Conservation (phyloP, 35 echinoderm and acorn worm genomes). For the Ptychodera flava region DNA sequence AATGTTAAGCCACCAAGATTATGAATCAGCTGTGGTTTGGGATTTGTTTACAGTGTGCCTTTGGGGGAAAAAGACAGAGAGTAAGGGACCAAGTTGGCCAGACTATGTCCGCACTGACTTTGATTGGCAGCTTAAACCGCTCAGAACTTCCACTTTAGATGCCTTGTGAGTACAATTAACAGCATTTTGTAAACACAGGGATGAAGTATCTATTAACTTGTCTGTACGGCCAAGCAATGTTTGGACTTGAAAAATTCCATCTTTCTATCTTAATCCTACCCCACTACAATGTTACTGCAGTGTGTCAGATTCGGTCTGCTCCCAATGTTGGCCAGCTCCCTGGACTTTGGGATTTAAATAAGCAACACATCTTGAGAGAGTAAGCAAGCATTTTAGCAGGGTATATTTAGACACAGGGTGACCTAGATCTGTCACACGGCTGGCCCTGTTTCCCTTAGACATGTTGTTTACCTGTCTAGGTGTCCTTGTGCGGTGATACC, state of each 20-base stretch:
- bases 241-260: neutral
- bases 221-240: neutral
- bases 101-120: neutral
- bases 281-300: too few relatives aligned
- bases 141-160: neutral
- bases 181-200: neutral
- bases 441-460: too few relatives aligned
- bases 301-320: too few relatives aligned
- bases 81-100: too few relatives aligned
- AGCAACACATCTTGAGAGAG: too few relatives aligned
- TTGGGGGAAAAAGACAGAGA: neutral
- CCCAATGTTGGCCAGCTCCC: neutral
- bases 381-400: too few relatives aligned
- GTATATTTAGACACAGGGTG: neutral
- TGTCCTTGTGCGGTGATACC: neutral
- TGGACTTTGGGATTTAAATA: neutral
- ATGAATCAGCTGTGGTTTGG: neutral
- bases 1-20: neutral
- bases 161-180: neutral
- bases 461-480: neutral
- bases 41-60: neutral
- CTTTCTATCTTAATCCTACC: neutral
- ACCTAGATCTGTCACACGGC: neutral
- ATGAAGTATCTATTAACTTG: slow-evolving; percentile 2
- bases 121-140: neutral